Conservation (phyloP, 2,113 vertebrate genomes). For the Grallaria varia region DNA sequence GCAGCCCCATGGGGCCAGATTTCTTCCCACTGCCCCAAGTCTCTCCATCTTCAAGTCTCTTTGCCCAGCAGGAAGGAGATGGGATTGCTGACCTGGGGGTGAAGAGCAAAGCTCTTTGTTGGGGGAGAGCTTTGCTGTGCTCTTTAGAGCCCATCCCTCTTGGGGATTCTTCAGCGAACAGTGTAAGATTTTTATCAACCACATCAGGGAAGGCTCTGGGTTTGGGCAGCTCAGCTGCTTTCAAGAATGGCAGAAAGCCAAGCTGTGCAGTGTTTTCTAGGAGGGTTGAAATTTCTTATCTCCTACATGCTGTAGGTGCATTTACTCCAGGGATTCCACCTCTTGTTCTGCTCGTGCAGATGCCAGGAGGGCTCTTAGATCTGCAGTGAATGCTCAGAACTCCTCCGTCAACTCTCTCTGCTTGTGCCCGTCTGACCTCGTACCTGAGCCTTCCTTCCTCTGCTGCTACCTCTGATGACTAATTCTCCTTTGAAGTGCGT, state of each 20-base stretch:
- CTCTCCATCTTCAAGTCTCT: background rate
- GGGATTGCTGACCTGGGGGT: background rate
- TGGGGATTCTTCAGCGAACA: background rate
- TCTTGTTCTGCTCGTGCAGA: accelerated
- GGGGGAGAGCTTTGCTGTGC: background rate
- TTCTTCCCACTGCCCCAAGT: background rate
- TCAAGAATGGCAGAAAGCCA: background rate
- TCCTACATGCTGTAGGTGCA: background rate
- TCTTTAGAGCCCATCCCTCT: background rate
- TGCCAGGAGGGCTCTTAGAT: background rate
- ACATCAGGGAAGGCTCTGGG: background rate
- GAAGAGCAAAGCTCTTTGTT: background rate
- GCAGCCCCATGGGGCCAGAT: background rate
- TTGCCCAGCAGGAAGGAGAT: background rate
- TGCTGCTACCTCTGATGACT: constrained; percentile 6
- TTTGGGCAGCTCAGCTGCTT: background rate
- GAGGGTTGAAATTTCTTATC: background rate
- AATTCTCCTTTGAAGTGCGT: constrained; percentile 23
- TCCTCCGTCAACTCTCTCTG: background rate
- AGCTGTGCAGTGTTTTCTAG: background rate
- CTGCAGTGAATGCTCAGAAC: background rate
- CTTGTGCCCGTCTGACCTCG: constrained; percentile 18
- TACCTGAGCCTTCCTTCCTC: constrained; percentile 62
- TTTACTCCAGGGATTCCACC: background rate
- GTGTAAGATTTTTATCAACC: background rate